Evolutionary conservation across 30 jellyfish, hydroid and myxozoan genomes (phyloP).

Genomic region (Turritopsis rubra): DNA sequence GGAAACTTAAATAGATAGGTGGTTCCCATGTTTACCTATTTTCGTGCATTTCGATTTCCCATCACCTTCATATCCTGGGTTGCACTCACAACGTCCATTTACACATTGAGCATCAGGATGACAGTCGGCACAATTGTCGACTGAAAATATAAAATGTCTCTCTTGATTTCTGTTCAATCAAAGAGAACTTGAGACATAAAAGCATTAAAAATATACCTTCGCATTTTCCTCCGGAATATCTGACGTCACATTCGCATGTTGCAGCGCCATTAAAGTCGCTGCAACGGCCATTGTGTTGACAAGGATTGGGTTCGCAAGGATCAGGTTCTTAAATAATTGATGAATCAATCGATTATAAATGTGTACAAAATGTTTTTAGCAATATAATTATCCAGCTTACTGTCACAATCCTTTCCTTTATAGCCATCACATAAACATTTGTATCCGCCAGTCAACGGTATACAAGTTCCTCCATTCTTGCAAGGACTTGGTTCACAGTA

Average conservation of each 20-base stretch:
- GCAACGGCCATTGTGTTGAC: slow-evolving; percentile 90
- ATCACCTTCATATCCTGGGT: slow-evolving; percentile 82
- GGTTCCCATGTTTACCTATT: slow-evolving; percentile 44
- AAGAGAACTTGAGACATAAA: background rate
- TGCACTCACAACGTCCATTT: slow-evolving; percentile 87
- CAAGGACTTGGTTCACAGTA: slow-evolving; percentile 97
- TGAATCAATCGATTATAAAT: too few relatives aligned
- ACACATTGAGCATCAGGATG: slow-evolving; percentile 82
- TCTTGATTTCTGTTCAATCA: background rate
- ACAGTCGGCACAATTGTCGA: slow-evolving; percentile 80
- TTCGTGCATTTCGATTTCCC: slow-evolving; percentile 54
- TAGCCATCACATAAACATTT: slow-evolving; percentile 87
- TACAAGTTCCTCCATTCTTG: slow-evolving; percentile 87
- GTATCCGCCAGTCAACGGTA: slow-evolving; percentile 76
- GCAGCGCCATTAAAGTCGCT: slow-evolving; percentile 84
- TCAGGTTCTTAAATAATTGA: slow-evolving; percentile 56
- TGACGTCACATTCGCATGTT: slow-evolving; percentile 84
- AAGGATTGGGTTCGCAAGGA: slow-evolving; percentile 95
- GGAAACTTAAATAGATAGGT: too few relatives aligned
- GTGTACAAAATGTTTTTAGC: too few relatives aligned
- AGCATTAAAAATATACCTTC: slow-evolving; percentile 51
- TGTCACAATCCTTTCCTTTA: slow-evolving; percentile 89
- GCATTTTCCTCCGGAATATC: slow-evolving; percentile 91
- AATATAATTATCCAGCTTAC: slow-evolving; percentile 33
- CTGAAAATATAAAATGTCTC: slow-evolving; percentile 23